A percentile compares a stretch with the other conserved stretches of the same genome.
These are phyloP conservation scores for Hermatobates lingyangjiaoensis DNA, from an alignment of 1,140 invertebrate species.

Conservation along the genomic window DNA sequence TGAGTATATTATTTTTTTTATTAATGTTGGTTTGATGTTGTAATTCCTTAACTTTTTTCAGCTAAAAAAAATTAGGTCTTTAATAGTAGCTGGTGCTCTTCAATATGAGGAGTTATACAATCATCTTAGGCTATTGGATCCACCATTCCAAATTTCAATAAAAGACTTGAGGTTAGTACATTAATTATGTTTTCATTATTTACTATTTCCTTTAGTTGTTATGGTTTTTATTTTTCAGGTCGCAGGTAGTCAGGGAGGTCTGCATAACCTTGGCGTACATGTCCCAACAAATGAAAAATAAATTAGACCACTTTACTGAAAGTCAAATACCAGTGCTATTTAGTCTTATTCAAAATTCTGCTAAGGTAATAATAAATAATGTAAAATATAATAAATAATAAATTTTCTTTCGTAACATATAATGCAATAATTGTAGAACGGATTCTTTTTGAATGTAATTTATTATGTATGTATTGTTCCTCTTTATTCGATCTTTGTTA, in stretches of 20 bases:
- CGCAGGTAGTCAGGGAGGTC: conserved; percentile 78
- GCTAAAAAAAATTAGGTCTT: conserved; percentile 66
- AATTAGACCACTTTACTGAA: conserved; percentile 71
- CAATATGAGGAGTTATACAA: conserved; percentile 66
- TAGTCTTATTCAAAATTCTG: conserved; percentile 85
- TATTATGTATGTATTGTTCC: no score
- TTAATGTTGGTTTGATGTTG: no score
- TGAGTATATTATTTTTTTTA: no score
- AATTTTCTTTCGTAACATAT: not conserved
- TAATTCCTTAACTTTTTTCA: conserved; percentile 23
- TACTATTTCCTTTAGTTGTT: not conserved
- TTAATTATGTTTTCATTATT: not conserved
- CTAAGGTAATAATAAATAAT: no score
- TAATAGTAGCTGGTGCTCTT: conserved; percentile 57
- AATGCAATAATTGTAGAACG: conserved; percentile 4
- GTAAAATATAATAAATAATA: no score
- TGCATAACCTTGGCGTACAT: conserved; percentile 87
- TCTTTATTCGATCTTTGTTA: no score
- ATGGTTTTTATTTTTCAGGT: conserved; percentile 20
- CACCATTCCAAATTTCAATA: conserved; percentile 60
- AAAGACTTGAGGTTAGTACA: conserved; percentile 61
- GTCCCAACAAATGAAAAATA: conserved; percentile 60
- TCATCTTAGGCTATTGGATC: conserved; percentile 58
- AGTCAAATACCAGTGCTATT: conserved; percentile 64
- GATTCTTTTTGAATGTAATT: no score